These are phyloP conservation scores for Furnarius figulus DNA, from an alignment of 2,113 vertebrate genomes.

Conservation along the genomic window DNA sequence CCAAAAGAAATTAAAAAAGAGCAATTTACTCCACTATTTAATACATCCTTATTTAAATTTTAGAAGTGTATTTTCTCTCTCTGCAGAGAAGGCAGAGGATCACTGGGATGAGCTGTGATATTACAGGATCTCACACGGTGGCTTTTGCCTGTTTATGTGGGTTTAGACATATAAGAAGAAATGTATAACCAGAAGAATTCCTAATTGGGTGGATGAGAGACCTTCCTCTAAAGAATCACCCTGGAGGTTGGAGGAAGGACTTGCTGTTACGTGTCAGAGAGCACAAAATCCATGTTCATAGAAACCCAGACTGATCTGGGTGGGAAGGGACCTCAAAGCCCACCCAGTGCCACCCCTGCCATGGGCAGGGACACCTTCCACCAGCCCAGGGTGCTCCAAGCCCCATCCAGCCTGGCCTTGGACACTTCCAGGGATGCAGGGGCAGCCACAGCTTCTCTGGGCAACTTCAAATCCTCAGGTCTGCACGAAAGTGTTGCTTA, in stretches of 20 bases:
- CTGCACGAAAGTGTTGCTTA: background rate
- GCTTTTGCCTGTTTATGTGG: background rate
- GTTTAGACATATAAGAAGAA: background rate
- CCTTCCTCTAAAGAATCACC: background rate
- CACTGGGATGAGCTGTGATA: background rate
- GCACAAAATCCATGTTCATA: background rate
- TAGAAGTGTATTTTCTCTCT: background rate
- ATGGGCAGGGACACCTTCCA: background rate
- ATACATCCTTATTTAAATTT: background rate
- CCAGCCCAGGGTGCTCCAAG: rapidly evolving
- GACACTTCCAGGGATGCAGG: background rate
- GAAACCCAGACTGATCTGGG: background rate
- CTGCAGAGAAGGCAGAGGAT: background rate
- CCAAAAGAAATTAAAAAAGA: background rate
- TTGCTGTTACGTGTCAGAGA: background rate
- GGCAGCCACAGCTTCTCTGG: background rate
- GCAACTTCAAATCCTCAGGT: background rate
- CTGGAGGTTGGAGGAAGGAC: background rate
- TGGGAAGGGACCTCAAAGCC: rapidly evolving
- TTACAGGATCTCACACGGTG: background rate
- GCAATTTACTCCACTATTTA: background rate
- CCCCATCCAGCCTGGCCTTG: rapidly evolving
- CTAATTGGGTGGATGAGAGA: background rate
- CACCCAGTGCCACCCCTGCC: rapidly evolving
- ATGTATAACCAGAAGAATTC: background rate